Evolutionary conservation across 2,888 invertebrate genomes (phyloP).

Genomic region (Ariolimax columbianus): DNA sequence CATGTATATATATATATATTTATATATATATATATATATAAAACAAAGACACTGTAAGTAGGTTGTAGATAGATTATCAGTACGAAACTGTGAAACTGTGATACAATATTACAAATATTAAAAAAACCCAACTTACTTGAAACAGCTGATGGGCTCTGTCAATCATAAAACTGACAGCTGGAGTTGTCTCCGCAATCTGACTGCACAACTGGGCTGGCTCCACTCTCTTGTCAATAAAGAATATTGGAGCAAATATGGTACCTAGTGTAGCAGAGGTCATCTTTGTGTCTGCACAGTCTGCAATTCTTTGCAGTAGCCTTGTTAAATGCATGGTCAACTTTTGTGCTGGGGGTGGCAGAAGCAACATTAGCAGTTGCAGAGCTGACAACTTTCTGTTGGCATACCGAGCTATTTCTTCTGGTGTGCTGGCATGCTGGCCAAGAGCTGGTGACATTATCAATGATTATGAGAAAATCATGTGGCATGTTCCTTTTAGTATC

Average conservation of each 20-base stretch:
- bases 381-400: constrained; percentile 40
- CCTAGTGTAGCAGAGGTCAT: constrained; percentile 44
- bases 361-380: constrained; percentile 46
- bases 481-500: too few relatives aligned
- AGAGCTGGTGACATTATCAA: constrained; percentile 19
- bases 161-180: constrained; percentile 50
- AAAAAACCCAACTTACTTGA: constrained; percentile 30
- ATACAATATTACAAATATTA: background rate
- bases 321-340: constrained; percentile 26
- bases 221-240: constrained; percentile 41
- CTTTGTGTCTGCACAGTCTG: constrained; percentile 33
- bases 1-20: too few relatives aligned
- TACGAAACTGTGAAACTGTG: too few relatives aligned
- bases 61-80: too few relatives aligned
- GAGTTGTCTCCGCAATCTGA: constrained; percentile 5
- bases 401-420: constrained; percentile 26
- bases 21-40: too few relatives aligned
- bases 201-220: background rate
- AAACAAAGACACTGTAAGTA: too few relatives aligned
- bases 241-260: constrained; percentile 49
- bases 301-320: constrained; percentile 27
- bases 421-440: constrained; percentile 31
- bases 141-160: constrained; percentile 39
- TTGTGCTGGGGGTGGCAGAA: constrained; percentile 34
- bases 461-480: background rate